Evolutionary conservation across 2,888 invertebrate genomes (phyloP).

Genomic region (Drosophila paracracens): DNA sequence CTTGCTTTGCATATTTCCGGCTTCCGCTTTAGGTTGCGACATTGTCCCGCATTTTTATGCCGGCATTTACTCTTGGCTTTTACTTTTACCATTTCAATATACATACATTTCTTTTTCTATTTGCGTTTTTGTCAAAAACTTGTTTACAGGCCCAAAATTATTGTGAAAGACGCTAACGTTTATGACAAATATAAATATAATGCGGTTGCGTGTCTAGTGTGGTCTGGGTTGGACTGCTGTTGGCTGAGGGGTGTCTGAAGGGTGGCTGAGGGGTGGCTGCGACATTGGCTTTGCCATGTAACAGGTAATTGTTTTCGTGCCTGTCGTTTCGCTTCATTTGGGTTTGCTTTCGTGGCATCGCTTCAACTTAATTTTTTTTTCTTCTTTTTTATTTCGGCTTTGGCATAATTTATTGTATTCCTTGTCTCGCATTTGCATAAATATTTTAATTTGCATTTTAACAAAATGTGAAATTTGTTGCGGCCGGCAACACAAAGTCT

Average conservation of each 20-base stretch:
- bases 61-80: slow-evolving; percentile 33
- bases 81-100: slow-evolving; percentile 28
- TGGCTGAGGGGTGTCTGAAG: background rate
- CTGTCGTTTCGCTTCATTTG: slow-evolving; percentile 61
- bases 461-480: slow-evolving; percentile 60
- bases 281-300: slow-evolving; percentile 54
- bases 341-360: slow-evolving; percentile 12
- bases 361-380: slow-evolving; percentile 5
- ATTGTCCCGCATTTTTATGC: slow-evolving; percentile 48
- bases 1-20: slow-evolving; percentile 61
- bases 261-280: background rate
- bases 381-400: slow-evolving; percentile 33
- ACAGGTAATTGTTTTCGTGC: slow-evolving; percentile 69
- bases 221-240: background rate
- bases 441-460: slow-evolving; percentile 78
- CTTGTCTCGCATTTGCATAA: slow-evolving; percentile 68
- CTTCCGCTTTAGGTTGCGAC: slow-evolving; percentile 47
- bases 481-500: slow-evolving; percentile 36
- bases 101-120: slow-evolving; percentile 9
- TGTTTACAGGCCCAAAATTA: slow-evolving; percentile 63
- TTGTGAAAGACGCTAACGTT: slow-evolving; percentile 70
- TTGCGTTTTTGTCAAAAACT: slow-evolving; percentile 36
- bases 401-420: slow-evolving; percentile 73
- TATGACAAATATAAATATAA: slow-evolving; percentile 56
- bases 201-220: slow-evolving; percentile 6